A percentile compares a stretch with the other conserved stretches of the same genome.
These are phyloP conservation scores for Sweltsa coloradensis DNA, from an alignment of 1,140 invertebrate species.

Conservation along the genomic window DNA sequence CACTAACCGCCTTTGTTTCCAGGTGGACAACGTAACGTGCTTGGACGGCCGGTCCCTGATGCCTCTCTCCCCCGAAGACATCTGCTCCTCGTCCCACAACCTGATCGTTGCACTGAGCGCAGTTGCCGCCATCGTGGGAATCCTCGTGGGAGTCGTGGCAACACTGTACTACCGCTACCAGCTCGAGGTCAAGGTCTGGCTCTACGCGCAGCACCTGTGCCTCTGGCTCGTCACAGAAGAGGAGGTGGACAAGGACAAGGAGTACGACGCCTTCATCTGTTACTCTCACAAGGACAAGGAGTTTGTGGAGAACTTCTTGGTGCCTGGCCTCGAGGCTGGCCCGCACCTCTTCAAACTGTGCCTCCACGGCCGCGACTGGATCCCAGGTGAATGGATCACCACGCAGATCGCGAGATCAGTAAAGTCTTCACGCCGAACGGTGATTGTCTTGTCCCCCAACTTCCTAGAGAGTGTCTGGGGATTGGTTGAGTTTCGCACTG, in stretches of 20 bases:
- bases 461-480: constrained; percentile 79
- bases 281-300: constrained; percentile 71
- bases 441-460: constrained; percentile 68
- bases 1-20: too few relatives aligned
- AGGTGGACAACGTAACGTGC: constrained; percentile 38
- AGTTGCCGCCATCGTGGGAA: constrained; percentile 6
- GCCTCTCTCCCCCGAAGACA: constrained; percentile 32
- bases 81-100: constrained; percentile 32
- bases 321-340: constrained; percentile 50
- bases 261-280: constrained; percentile 79
- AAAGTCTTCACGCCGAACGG: constrained; percentile 61
- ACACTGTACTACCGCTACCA: constrained; percentile 25
- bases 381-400: constrained; percentile 61
- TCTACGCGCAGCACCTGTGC: constrained; percentile 49
- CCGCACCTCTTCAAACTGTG: constrained; percentile 50
- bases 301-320: constrained; percentile 53
- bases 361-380: constrained; percentile 71
- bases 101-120: constrained; percentile 25
- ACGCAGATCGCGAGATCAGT: constrained; percentile 70
- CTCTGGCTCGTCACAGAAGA: constrained; percentile 54
- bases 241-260: constrained; percentile 61
- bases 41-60: constrained; percentile 20
- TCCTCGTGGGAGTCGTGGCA: constrained; percentile 18
- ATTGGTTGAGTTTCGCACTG: constrained; percentile 68
- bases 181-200: constrained; percentile 25